These are phyloP conservation scores for Telmatochromis sp. DNA, from an alignment of 2,113 vertebrate species.

Conservation along the genomic window DNA sequence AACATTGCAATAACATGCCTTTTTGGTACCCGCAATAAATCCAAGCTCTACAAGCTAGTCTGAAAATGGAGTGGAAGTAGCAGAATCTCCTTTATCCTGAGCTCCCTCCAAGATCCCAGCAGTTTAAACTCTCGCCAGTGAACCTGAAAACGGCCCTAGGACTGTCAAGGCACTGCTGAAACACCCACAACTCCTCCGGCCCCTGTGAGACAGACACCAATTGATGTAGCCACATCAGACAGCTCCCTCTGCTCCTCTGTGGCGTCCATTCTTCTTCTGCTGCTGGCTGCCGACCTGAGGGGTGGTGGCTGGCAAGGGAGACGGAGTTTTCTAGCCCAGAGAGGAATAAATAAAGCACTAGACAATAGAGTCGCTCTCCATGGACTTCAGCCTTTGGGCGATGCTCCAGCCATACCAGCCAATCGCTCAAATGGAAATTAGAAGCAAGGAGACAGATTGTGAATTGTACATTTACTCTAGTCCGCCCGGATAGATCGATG, in stretches of 20 bases:
- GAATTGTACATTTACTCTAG: constrained; percentile 56
- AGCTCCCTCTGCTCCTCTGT: constrained; percentile 1
- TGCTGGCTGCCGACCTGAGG: background rate
- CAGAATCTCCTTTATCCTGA: background rate
- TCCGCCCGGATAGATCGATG: constrained; percentile 42
- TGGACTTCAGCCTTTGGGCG: constrained; percentile 54
- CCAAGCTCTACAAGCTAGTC: background rate
- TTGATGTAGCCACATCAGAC: background rate
- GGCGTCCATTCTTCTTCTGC: constrained; percentile 8
- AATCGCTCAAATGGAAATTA: constrained; percentile 65
- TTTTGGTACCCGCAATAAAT: background rate
- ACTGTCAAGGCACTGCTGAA: background rate
- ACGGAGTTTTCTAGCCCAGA: constrained; percentile 9
- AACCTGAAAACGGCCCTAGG: background rate
- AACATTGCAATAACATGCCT: background rate
- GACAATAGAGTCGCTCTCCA: constrained; percentile 59
- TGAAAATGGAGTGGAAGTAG: background rate
- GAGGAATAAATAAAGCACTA: constrained; percentile 57
- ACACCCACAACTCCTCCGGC: background rate
- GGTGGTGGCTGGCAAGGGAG: background rate
- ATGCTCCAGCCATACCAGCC: constrained; percentile 45
- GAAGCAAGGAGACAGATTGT: constrained; percentile 54
- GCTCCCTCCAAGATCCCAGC: background rate
- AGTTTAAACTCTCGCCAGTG: constrained; percentile 4
- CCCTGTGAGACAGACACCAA: background rate